phyloP scores from a whole-genome alignment of 2,888 invertebrate species.

The Cheilosia grossa region DNA sequence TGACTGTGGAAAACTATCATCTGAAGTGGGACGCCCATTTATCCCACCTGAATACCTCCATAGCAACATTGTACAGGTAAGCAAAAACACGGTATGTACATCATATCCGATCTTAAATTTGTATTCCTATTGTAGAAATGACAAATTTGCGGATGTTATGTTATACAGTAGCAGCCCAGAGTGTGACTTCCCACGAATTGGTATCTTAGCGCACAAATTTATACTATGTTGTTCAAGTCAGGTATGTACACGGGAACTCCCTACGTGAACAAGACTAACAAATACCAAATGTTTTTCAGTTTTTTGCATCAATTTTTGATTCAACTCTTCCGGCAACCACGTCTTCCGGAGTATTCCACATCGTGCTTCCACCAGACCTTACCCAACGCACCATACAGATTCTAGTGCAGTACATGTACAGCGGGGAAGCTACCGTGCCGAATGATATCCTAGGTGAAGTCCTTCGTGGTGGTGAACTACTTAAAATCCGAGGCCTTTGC shows the following conservation, averaged over 20 bases:
- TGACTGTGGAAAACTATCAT: conserved; percentile 90
- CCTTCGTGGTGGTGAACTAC: conserved; percentile 90
- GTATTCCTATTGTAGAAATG: conserved; percentile 85
- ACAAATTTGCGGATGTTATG: conserved; percentile 92
- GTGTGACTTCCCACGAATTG: conserved; percentile 87
- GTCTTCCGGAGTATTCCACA: conserved; percentile 85
- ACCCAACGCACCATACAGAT: conserved; percentile 91
- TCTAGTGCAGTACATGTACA: conserved; percentile 94
- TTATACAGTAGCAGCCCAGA: conserved; percentile 86
- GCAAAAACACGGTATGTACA: conserved; percentile 38
- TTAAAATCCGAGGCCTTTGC: conserved; percentile 92
- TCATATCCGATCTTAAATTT: neutral
- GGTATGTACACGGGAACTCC: conserved; percentile 71
- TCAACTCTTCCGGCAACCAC: conserved; percentile 79
- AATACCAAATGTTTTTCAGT: conserved; percentile 75
- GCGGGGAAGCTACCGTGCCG: conserved; percentile 90
- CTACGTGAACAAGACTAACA: neutral
- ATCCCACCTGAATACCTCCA: conserved; percentile 91
- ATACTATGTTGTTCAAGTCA: conserved; percentile 92
- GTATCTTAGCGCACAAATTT: conserved; percentile 93
- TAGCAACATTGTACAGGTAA: conserved; percentile 87
- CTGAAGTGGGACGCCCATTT: conserved; percentile 95
- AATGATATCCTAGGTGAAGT: conserved; percentile 93
- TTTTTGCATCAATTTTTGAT: conserved; percentile 83
- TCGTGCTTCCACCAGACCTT: conserved; percentile 92